phyloP scores from a whole-genome alignment of 2,113 vertebrate genomes.

The Lathamus discolor region DNA sequence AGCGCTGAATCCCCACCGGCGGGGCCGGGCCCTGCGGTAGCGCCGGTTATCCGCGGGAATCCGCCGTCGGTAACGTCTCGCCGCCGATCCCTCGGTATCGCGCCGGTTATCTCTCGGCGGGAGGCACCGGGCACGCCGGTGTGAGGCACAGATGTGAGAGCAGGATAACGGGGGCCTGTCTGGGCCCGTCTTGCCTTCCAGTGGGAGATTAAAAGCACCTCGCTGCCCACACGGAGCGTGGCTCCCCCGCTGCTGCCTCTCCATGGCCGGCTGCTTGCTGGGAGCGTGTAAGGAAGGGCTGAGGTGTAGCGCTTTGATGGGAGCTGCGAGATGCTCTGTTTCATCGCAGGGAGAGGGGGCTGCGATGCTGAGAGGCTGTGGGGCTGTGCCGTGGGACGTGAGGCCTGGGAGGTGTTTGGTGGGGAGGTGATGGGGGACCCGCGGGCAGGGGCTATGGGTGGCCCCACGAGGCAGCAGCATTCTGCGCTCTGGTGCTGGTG shows the following conservation, averaged over 20 bases:
- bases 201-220: not conserved
- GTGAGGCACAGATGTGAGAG: not conserved
- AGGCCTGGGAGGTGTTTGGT: not conserved
- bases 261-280: not conserved
- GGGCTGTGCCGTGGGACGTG: not conserved
- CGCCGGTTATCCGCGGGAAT: not conserved
- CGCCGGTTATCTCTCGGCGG: not conserved
- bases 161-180: conserved; percentile 3
- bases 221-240: not conserved
- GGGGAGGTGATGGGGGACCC: not conserved
- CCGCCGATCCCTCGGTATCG: not conserved
- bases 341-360: not conserved
- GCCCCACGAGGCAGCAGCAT: accelerated
- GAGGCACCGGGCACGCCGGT: not conserved
- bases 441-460: not conserved
- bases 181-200: not conserved
- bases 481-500: not conserved
- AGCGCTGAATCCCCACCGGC: not conserved
- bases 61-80: not conserved
- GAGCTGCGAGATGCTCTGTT: not conserved
- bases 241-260: not conserved
- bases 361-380: not conserved
- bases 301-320: not conserved
- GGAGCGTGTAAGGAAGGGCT: accelerated
- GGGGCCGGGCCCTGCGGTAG: not conserved